Conservation (phyloP, 2,113 vertebrate genomes). For the Maylandia zebra region DNA sequence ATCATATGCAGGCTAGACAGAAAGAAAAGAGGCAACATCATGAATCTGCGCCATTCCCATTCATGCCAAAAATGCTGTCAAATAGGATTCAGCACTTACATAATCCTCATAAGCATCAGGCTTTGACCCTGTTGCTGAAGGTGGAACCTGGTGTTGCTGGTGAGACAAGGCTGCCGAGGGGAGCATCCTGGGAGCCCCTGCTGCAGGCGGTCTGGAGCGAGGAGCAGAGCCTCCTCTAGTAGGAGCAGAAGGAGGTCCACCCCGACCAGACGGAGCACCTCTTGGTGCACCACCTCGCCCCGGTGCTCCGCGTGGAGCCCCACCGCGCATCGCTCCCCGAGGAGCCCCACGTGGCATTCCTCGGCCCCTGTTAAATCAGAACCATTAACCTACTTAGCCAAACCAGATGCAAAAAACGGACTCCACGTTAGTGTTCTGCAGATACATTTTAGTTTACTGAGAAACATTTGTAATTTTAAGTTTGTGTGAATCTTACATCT, state of each 20-base stretch:
- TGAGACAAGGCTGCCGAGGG: constrained; percentile 71
- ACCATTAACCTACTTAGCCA: not conserved
- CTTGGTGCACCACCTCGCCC: constrained; percentile 78
- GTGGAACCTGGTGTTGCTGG: constrained; percentile 62
- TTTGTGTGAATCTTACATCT: rapidly evolving
- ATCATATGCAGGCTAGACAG: constrained; percentile 80
- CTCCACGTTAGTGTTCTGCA: not conserved
- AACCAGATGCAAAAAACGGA: rapidly evolving
- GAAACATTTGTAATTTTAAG: not conserved
- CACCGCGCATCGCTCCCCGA: constrained; percentile 79
- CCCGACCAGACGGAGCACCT: constrained; percentile 78
- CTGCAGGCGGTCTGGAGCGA: constrained; percentile 78
- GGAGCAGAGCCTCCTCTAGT: constrained; percentile 76
- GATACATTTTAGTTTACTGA: not conserved
- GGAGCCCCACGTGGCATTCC: constrained; percentile 84
- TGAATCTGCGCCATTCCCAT: not conserved
- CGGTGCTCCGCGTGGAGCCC: constrained; percentile 78
- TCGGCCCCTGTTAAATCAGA: constrained; percentile 70
- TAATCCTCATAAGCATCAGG: constrained; percentile 87
- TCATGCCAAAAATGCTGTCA: not conserved
- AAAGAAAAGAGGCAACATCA: not conserved
- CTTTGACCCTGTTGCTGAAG: constrained; percentile 65
- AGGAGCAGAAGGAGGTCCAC: constrained; percentile 75
- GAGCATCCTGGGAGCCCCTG: constrained; percentile 84
- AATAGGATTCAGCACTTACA: constrained; percentile 62